phyloP scores from a whole-genome alignment of 2,888 invertebrate genomes.

The Athalia circularis region DNA sequence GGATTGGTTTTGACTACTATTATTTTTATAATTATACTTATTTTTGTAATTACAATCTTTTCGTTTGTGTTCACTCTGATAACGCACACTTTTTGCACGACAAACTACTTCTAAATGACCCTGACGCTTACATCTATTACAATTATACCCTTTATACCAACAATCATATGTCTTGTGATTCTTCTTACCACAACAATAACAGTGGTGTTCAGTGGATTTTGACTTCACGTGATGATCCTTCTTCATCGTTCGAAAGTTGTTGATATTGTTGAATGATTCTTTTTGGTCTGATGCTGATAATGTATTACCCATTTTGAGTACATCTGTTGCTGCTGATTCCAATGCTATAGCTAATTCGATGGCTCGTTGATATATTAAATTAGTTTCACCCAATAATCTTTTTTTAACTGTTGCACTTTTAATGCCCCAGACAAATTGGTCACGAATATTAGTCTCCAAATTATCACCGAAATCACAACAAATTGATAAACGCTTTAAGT shows the following conservation, averaged over 20 bases:
- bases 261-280: too few species aligned
- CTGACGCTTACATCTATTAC: conserved; percentile 28
- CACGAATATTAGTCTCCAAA: not conserved
- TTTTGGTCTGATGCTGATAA: not conserved
- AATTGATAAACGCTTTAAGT: conserved; percentile 19
- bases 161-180: conserved; percentile 35
- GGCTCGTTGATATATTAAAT: not conserved
- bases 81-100: not conserved
- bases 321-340: conserved; percentile 7
- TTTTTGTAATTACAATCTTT: not conserved
- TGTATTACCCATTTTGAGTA: not conserved
- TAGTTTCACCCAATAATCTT: not conserved
- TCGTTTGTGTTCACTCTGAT: not conserved
- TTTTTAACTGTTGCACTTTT: conserved; percentile 9
- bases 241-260: too few species aligned
- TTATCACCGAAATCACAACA: not conserved
- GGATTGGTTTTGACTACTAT: not conserved
- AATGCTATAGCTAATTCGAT: not conserved
- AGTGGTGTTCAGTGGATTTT: not conserved
- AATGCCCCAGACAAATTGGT: conserved; percentile 1
- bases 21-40: too few species aligned
- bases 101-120: conserved; percentile 36
- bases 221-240: not conserved
- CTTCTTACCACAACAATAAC: conserved; percentile 37
- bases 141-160: conserved; percentile 24